Base-by-base conservation (phyloP, 2,888 invertebrate genomes). In the Coleophora deauratella region DNA sequence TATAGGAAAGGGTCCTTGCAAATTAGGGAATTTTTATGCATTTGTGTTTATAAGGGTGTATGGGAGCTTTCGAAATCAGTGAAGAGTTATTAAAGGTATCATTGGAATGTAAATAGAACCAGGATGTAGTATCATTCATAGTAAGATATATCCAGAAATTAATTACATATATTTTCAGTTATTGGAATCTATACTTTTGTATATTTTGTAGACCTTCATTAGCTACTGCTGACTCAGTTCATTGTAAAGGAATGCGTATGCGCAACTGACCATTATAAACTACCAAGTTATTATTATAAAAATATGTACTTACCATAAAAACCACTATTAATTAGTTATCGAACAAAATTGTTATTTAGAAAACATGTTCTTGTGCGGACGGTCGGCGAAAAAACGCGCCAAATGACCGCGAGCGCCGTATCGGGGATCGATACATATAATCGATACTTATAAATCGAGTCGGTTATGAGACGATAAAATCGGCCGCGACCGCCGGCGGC, bases 391-490 rank as follows among this genome's bases (percentile, higher is more conserved):
- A 73, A 76, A 72, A 70, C 62, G 64, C 66, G 70, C 68, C 70
- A 71, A 73, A 79, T 73, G 78, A 77, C 81, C 78, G 76, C 70
- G 70, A 77, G 79, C 76, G 58, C 59, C 61, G 67, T 69, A 72
- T 71, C 75, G 67, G 62, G 69, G 72, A 75, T 78, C 80, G 80
- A 80, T 82, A 79, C 72, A 62, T 82, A 81, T 82, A 81, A 82
- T 82, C 81, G 82, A 77, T 82, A 79, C 81, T 78, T 84, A 85
- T 82, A 82, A 82, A 82, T 81, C 80, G 82, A 78, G 72, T 78
- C 80, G 70, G 81, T 82, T 84, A 82, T 79, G 80, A 79, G 79
- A 76, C 70, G 84, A 85, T 85, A 84, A 81, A 71, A 84, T 85
- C 84, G 79, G 59, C 68, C 59, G 66, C 61, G 58, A 72, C 66